Conservation (phyloP, 2,797 vertebrate genomes). For the Parauchenoglanis punctatus region DNA sequence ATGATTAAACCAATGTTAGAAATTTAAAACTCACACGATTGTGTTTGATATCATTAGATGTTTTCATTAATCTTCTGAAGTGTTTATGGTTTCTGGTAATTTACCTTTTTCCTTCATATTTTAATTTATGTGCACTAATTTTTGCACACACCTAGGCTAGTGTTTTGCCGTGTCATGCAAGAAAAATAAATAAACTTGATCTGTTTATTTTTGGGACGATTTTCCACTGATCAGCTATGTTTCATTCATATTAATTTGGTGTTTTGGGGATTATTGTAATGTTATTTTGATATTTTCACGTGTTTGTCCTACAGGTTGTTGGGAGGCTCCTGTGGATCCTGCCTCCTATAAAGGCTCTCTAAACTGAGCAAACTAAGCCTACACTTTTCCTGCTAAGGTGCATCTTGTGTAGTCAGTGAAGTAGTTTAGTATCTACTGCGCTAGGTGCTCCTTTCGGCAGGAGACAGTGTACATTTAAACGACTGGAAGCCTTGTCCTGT, state of each 20-base stretch:
- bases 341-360: not conserved
- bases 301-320: conserved; percentile 22
- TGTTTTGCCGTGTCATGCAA: not conserved
- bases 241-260: not conserved
- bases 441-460: conserved; percentile 99
- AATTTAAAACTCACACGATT: not conserved
- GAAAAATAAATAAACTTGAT: not conserved
- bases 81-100: not conserved
- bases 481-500: not conserved
- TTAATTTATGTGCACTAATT: not conserved
- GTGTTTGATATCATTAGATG: not conserved
- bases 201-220: not conserved
- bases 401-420: conserved; percentile 99
- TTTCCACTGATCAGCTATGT: not conserved
- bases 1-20: not conserved
- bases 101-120: not conserved
- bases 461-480: conserved; percentile 66
- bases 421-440: conserved; percentile 93
- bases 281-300: not conserved
- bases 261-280: not conserved
- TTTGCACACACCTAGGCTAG: not conserved
- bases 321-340: not conserved
- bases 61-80: too few species aligned
- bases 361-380: not conserved
- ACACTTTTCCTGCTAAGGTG: conserved; percentile 93